Percentiles rank a stretch among this genome's conserved stretches.
Evolutionary conservation across 2,888 invertebrate genomes (phyloP).

Genomic region (Drosophila heteroneura): DNA sequence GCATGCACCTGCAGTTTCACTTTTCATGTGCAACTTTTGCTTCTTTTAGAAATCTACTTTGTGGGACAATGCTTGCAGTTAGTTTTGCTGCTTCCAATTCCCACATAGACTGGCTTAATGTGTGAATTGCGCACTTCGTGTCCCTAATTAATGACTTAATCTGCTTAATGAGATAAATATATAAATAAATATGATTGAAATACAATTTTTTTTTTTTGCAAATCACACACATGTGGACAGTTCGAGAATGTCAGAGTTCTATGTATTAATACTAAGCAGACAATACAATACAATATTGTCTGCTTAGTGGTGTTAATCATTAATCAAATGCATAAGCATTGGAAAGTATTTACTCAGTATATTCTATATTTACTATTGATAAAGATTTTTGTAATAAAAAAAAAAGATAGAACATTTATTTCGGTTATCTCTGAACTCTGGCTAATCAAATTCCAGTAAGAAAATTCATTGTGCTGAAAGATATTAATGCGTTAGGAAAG

Average conservation of each 20-base stretch:
- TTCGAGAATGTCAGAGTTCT: not conserved
- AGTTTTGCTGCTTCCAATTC: conserved; percentile 22
- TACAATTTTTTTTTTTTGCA: conserved; percentile 20
- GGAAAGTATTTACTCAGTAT: not conserved
- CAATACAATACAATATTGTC: too few relatives aligned
- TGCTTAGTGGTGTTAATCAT: too few relatives aligned
- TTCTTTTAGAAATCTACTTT: conserved; percentile 13
- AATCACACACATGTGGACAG: conserved; percentile 7
- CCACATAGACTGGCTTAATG: conserved; percentile 41
- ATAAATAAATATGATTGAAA: conserved; percentile 1
- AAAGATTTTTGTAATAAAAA: not conserved
- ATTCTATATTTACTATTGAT: not conserved
- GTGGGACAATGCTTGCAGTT: conserved; percentile 29
- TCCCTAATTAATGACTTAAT: conserved; percentile 33
- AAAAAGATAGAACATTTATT: not conserved
- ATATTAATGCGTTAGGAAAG: not conserved
- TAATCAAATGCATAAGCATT: not conserved
- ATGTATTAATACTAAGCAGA: not conserved
- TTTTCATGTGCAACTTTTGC: conserved; percentile 43
- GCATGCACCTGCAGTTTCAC: conserved; percentile 52
- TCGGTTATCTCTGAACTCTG: rapidly evolving
- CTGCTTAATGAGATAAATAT: conserved; percentile 34
- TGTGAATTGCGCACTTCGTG: conserved; percentile 45
- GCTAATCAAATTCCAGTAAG: not conserved
- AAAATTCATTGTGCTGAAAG: not conserved